Percentiles rank a stretch among this genome's conserved stretches.
Conservation (phyloP, 2,888 invertebrate species). For the Drosophila yooni region DNA sequence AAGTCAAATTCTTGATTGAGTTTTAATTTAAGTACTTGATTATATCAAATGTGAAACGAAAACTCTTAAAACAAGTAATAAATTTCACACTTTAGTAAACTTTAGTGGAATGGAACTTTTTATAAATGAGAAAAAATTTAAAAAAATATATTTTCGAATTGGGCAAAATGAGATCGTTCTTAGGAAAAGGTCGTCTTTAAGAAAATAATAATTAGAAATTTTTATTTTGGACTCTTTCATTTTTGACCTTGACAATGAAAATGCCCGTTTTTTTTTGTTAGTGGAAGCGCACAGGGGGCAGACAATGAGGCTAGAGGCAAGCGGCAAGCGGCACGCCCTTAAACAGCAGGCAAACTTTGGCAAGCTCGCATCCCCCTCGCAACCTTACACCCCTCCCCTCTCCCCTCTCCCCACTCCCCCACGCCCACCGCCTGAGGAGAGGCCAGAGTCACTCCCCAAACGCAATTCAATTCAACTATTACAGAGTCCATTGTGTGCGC, state of each 20-base stretch:
- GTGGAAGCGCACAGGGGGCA: constrained; percentile 14
- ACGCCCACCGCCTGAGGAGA: background rate
- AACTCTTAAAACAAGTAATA: background rate
- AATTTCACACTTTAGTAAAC: background rate
- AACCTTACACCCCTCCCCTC: background rate
- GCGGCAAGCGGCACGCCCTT: constrained; percentile 32
- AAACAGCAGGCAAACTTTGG: constrained; percentile 40
- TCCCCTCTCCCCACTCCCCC: background rate
- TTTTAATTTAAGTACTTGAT: background rate
- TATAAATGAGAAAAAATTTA: background rate
- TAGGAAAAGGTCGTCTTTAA: background rate
- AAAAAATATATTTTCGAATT: background rate
- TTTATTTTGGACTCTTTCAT: background rate
- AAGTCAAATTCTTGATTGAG: background rate
- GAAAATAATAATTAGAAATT: background rate
- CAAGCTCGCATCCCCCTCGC: background rate
- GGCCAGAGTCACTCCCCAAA: constrained; percentile 38
- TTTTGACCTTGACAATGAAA: background rate
- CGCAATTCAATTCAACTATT: constrained; percentile 79
- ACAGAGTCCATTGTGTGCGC: constrained; percentile 70
- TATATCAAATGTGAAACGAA: background rate
- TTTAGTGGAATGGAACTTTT: background rate
- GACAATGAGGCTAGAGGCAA: constrained; percentile 32
- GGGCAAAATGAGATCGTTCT: background rate
- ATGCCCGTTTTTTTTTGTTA: background rate